Base-by-base conservation (phyloP, 2,888 invertebrate species). In the Xanthostigma xanthostigma region DNA sequence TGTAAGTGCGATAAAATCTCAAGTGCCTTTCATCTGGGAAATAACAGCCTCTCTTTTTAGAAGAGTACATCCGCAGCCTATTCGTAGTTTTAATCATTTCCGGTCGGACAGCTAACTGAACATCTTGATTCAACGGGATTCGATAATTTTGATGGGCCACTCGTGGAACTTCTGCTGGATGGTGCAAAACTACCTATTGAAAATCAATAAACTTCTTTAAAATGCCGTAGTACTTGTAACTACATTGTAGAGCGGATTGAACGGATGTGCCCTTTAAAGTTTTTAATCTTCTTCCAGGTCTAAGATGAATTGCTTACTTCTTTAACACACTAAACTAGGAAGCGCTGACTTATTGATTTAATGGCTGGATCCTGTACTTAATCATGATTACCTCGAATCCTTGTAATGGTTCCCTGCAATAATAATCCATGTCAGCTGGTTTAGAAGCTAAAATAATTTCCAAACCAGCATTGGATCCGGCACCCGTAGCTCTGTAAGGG, bases 91-190 rank as follows among this genome's bases (percentile, higher is more conserved):
- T 54, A 48, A 59, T 55, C 55, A 59, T 54, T 39, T 53, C 49
- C 2, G 60, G 58, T 36, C 49, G 51, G 11, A 60, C 50, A 8
- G 54, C 50, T 12, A 56, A 53, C 2, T 55, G 47, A 13, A 59
- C 52, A 40, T 56, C 53, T 47, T 57, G 56, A 37, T 54, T 50
- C 11, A 60, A 46, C 4, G 58, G 58, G 8, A 56, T 50, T 39
- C 56, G 50, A 39, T 58, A 56, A 48, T 56, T 57, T 41, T 56
- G 54, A 43, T 57, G 52, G 12, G 54, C 52, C 3, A 56, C 51
- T 42, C 54, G 51, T 2, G 64, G 62, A 8, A 58, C 49, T 51
- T 63, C 62, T 2, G 57, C 57, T 8, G 64, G 62, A 50, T 58
- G 59, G 51, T 64, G 63, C 1, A 64, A 41, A 33, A 59, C 51